Evolutionary conservation across 2,888 invertebrate genomes (phyloP).

Genomic region (Cryptus armator): DNA sequence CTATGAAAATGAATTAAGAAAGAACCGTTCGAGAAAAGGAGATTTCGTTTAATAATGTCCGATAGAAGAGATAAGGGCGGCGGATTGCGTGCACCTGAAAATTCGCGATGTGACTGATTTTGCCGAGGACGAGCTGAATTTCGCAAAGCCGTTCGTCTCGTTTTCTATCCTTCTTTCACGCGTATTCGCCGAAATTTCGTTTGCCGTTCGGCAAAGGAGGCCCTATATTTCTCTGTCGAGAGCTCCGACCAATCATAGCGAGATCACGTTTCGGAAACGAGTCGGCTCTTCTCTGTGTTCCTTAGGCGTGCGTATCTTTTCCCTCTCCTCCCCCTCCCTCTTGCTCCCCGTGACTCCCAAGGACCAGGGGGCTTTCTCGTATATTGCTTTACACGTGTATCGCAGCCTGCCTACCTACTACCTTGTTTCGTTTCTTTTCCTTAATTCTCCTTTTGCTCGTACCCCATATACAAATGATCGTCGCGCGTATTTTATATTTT

Average conservation of each 20-base stretch:
- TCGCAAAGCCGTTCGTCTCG: slow-evolving; percentile 36
- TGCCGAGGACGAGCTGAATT: slow-evolving; percentile 51
- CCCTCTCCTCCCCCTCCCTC: slow-evolving; percentile 28
- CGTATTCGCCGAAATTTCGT: slow-evolving; percentile 65
- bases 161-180: slow-evolving; percentile 24
- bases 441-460: slow-evolving; percentile 59
- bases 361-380: slow-evolving; percentile 58
- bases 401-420: slow-evolving; percentile 47
- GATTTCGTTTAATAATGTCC: slow-evolving; percentile 26
- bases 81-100: slow-evolving; percentile 50
- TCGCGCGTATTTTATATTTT: slow-evolving; percentile 83
- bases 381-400: slow-evolving; percentile 64
- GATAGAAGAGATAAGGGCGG: slow-evolving; percentile 48
- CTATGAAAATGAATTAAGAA: background rate
- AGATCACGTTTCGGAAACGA: slow-evolving; percentile 70
- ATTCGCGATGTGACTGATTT: slow-evolving; percentile 54
- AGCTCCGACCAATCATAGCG: slow-evolving; percentile 69
- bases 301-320: slow-evolving; percentile 50
- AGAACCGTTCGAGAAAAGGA: background rate
- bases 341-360: slow-evolving; percentile 49
- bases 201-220: slow-evolving; percentile 50
- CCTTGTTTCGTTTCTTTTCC: slow-evolving; percentile 63
- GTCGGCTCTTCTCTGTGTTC: slow-evolving; percentile 68
- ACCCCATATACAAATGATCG: slow-evolving; percentile 76
- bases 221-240: slow-evolving; percentile 61